phyloP scores from a whole-genome alignment of 2,888 invertebrate species.

The Lepeophtheirus nordmannii region DNA sequence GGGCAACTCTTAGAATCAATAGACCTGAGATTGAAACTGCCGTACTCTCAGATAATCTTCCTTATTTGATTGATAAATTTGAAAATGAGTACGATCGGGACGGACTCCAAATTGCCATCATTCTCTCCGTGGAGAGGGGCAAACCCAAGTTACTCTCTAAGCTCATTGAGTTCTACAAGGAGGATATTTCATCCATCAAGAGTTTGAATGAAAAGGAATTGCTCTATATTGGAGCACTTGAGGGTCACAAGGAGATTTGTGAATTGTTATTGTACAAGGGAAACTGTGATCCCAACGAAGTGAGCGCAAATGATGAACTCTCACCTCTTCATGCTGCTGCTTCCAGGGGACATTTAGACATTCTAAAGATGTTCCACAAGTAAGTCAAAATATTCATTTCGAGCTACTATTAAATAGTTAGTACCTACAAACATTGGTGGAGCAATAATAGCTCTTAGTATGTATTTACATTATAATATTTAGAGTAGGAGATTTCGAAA shows the following conservation, averaged over 20 bases:
- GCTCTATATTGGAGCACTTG: neutral
- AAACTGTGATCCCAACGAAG: neutral
- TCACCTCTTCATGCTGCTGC: neutral
- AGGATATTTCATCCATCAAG: neutral
- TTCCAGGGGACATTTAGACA: neutral
- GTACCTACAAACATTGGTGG: no score
- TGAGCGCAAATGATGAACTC: neutral
- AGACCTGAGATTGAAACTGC: constrained; percentile 11
- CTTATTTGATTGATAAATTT: neutral
- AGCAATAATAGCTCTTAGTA: no score
- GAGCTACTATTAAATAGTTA: no score
- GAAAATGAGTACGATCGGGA: neutral
- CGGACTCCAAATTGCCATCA: neutral
- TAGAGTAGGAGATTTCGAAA: no score
- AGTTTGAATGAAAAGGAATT: neutral
- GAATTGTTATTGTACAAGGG: neutral
- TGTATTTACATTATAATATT: no score
- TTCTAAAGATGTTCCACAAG: neutral
- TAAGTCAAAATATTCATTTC: neutral
- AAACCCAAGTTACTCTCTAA: neutral
- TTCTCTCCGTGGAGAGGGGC: neutral
- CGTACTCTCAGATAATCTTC: neutral
- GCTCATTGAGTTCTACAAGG: neutral
- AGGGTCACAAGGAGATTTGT: neutral
- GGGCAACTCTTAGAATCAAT: neutral